Evolutionary conservation across 2,113 vertebrate genomes (phyloP).

Genomic region (Myocastor coypus): DNA sequence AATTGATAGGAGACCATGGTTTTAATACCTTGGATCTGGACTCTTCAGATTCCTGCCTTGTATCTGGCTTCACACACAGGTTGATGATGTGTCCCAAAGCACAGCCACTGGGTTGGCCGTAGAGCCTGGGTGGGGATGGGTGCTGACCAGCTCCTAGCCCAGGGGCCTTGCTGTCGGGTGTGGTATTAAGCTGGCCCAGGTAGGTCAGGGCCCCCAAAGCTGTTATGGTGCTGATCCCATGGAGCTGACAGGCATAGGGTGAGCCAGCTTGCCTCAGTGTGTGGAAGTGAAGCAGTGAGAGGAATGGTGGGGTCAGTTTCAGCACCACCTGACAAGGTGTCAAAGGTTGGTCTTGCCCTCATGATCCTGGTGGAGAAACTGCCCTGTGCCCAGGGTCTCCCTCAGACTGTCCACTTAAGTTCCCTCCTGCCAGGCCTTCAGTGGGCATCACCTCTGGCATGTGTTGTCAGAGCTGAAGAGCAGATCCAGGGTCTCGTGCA

Average conservation of each 20-base stretch:
- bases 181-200: background rate
- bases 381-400: background rate
- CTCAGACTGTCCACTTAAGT: fast-evolving
- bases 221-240: fast-evolving
- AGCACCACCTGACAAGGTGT: background rate
- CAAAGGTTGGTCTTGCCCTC: background rate
- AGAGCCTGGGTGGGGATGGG: background rate
- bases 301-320: fast-evolving
- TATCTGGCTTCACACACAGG: background rate
- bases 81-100: background rate
- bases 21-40: background rate
- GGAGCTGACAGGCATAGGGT: background rate
- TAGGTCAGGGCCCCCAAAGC: background rate
- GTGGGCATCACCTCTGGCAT: background rate
- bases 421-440: background rate
- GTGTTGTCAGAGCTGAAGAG: background rate
- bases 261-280: background rate
- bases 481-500: background rate
- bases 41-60: background rate
- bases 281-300: background rate
- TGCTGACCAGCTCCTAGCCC: background rate
- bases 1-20: background rate
- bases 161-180: background rate
- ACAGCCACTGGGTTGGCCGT: background rate
- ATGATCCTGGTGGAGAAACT: background rate